phyloP scores from a whole-genome alignment of 2,113 vertebrate genomes.

The Zosterops japonicus region DNA sequence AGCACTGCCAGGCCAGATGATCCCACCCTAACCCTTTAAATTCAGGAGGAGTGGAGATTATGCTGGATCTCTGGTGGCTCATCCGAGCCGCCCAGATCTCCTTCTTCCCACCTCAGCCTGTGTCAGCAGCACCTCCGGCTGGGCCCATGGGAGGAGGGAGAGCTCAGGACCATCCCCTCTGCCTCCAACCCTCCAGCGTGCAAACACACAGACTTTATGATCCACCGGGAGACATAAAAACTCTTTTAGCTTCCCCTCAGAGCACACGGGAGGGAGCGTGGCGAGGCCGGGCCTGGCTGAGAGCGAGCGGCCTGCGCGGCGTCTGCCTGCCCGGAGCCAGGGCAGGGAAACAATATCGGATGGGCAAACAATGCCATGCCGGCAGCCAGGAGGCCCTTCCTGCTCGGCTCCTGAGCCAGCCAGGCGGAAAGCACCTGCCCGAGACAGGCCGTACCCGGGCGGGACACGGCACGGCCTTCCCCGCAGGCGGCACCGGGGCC shows the following conservation, averaged over 20 bases:
- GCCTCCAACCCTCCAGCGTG: not conserved
- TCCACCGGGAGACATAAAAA: not conserved
- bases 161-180: not conserved
- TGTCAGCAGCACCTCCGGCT: not conserved
- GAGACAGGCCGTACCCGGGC: not conserved
- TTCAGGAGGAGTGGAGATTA: not conserved
- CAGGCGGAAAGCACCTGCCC: not conserved
- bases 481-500: accelerated
- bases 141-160: not conserved
- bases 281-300: not conserved
- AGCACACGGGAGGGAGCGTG: not conserved
- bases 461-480: not conserved
- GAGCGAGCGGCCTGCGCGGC: not conserved
- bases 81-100: accelerated
- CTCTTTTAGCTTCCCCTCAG: not conserved
- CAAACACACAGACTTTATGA: not conserved
- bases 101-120: not conserved
- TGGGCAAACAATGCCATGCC: slow-evolving; percentile 32
- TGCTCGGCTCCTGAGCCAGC: not conserved
- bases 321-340: not conserved
- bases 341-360: not conserved
- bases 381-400: not conserved
- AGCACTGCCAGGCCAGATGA: not conserved
- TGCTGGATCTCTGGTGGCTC: not conserved
- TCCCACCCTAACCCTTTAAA: not conserved